Percentiles rank a stretch among this genome's conserved stretches.
Evolutionary conservation across 2,113 vertebrate species (phyloP).

Genomic region (Alligator mississippiensis): DNA sequence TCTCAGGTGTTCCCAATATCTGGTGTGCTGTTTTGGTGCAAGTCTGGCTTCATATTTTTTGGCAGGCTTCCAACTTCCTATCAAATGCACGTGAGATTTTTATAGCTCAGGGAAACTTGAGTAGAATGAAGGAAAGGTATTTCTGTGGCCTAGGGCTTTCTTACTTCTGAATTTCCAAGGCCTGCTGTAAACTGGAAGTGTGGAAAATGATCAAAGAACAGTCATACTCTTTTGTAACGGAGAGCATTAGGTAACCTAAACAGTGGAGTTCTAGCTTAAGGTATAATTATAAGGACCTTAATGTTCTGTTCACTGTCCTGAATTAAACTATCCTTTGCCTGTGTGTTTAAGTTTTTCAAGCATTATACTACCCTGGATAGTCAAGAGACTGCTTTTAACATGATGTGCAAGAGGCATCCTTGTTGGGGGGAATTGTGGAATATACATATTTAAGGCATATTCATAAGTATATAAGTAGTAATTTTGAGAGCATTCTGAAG

Average conservation of each 20-base stretch:
- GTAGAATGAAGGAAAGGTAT: background rate
- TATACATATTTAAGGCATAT: background rate
- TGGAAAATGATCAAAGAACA: background rate
- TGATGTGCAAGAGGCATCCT: rapidly evolving
- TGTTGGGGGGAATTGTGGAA: background rate
- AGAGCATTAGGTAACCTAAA: background rate
- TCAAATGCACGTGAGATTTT: background rate
- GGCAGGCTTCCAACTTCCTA: background rate
- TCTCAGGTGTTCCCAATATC: background rate
- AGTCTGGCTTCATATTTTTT: background rate
- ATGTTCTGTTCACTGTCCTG: background rate
- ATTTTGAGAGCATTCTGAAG: background rate
- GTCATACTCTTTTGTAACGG: background rate
- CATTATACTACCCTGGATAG: background rate
- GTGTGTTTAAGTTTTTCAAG: background rate
- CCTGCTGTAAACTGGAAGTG: background rate
- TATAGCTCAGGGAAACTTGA: background rate
- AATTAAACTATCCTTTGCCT: background rate
- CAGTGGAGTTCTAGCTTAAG: background rate
- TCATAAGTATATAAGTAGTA: background rate
- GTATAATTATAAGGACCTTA: rapidly evolving
- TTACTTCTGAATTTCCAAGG: background rate
- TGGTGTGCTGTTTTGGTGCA: background rate
- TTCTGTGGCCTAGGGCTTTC: background rate
- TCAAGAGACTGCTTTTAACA: background rate